These are phyloP conservation scores for Ceratina australensis DNA, from an alignment of 1,140 invertebrate species.

Conservation along the genomic window DNA sequence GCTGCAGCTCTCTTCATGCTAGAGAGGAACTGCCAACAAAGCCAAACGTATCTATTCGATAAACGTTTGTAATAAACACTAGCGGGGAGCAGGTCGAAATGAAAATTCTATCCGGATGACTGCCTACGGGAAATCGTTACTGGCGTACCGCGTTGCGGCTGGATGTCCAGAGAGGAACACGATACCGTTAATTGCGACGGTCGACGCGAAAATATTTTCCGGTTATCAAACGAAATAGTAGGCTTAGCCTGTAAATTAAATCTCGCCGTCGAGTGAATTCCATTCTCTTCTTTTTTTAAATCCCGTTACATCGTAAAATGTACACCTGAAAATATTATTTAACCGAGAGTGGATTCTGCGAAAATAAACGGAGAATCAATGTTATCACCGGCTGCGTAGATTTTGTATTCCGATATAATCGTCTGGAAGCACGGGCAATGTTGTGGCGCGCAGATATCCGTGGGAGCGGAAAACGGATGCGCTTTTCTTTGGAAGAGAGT, in stretches of 20 bases:
- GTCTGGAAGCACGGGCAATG: neutral
- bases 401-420: neutral
- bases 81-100: neutral
- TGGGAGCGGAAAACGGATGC: neutral
- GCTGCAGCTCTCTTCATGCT: constrained; percentile 3
- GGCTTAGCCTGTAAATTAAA: neutral
- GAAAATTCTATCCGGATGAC: constrained; percentile 33
- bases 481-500: neutral
- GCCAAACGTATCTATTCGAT: constrained; percentile 37
- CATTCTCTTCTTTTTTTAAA: too few species aligned
- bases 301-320: too few species aligned
- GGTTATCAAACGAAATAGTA: neutral
- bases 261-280: too few species aligned
- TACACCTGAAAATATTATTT: too few species aligned
- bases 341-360: too few species aligned
- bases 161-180: neutral
- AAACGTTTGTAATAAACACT: constrained; percentile 47
- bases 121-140: neutral
- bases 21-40: constrained; percentile 23
- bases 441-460: neutral
- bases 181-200: too few species aligned
- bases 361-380: too few species aligned
- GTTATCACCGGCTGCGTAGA: too few species aligned
- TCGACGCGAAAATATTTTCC: neutral
- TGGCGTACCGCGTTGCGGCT: neutral